These are phyloP conservation scores for Pandemis corylana DNA, from an alignment of 2,888 invertebrate genomes.

Conservation along the genomic window DNA sequence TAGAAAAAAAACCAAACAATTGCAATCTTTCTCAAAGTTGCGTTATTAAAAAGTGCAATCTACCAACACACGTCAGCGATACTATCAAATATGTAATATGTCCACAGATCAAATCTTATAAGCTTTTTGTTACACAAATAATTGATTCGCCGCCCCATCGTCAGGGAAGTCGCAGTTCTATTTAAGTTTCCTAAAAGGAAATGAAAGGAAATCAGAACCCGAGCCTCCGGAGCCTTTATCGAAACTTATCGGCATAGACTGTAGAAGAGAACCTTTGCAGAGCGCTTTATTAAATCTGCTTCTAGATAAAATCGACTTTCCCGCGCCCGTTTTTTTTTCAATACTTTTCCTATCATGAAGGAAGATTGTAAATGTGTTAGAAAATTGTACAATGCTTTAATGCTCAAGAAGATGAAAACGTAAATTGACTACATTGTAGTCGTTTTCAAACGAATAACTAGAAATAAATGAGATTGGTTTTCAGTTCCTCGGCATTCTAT, in stretches of 20 bases:
- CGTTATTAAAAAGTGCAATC: not conserved
- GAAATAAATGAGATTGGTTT: too few relatives aligned
- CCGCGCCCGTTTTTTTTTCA: not conserved
- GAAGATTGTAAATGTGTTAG: not conserved
- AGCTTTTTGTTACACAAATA: constrained; percentile 80
- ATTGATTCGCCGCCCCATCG: constrained; percentile 81
- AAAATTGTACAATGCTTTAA: not conserved
- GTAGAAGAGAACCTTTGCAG: constrained; percentile 63
- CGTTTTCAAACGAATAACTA: too few relatives aligned
- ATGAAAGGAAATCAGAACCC: constrained; percentile 83
- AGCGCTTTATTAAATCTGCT: constrained; percentile 70
- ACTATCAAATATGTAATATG: constrained; percentile 5
- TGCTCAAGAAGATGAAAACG: too few relatives aligned
- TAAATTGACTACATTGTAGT: too few relatives aligned
- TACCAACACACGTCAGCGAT: not conserved
- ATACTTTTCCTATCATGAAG: not conserved
- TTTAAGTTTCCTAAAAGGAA: constrained; percentile 85
- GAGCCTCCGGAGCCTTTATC: constrained; percentile 77
- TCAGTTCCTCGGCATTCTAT: too few relatives aligned
- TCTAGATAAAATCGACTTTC: constrained; percentile 59
- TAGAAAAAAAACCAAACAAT: too few relatives aligned
- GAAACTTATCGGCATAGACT: constrained; percentile 78
- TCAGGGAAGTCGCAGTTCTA: constrained; percentile 82
- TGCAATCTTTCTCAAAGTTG: not conserved
- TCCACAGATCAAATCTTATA: constrained; percentile 66